A percentile compares a stretch with the other conserved stretches of the same genome.
phyloP scores from a whole-genome alignment of 2,113 vertebrate genomes.

The Dryoscopus gambensis region DNA sequence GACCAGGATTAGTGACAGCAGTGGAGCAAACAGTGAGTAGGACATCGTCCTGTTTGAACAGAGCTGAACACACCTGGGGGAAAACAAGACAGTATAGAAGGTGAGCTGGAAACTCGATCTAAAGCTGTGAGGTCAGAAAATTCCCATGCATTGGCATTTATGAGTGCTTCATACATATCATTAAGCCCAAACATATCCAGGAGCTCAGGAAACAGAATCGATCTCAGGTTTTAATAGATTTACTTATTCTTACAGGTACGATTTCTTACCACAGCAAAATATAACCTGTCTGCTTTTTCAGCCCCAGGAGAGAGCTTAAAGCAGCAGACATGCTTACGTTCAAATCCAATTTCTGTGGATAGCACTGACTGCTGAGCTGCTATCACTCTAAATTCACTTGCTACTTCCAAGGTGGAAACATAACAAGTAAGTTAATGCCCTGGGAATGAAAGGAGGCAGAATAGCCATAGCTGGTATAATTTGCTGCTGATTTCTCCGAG shows the following conservation, averaged over 20 bases:
- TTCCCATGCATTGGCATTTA: not conserved
- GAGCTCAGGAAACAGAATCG: not conserved
- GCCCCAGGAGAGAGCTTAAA: not conserved
- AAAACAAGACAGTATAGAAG: fast-evolving
- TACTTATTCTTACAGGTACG: not conserved
- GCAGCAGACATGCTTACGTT: not conserved
- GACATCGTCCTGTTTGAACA: not conserved
- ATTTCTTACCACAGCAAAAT: not conserved
- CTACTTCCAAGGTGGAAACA: not conserved
- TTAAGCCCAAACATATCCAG: not conserved
- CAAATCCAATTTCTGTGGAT: not conserved
- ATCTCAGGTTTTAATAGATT: not conserved
- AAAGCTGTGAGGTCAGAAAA: not conserved
- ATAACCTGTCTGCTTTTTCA: not conserved
- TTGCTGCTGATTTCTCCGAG: not conserved
- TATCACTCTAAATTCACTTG: not conserved
- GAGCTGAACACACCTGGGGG: not conserved
- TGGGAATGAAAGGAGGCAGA: not conserved
- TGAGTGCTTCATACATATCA: fast-evolving
- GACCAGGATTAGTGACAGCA: not conserved
- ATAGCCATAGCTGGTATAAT: not conserved
- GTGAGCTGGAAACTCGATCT: not conserved
- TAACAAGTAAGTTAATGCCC: not conserved
- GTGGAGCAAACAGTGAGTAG: not conserved
- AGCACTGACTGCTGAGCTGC: not conserved